Conservation (phyloP, 1,140 invertebrate genomes). For the Polypedilum pembai region DNA sequence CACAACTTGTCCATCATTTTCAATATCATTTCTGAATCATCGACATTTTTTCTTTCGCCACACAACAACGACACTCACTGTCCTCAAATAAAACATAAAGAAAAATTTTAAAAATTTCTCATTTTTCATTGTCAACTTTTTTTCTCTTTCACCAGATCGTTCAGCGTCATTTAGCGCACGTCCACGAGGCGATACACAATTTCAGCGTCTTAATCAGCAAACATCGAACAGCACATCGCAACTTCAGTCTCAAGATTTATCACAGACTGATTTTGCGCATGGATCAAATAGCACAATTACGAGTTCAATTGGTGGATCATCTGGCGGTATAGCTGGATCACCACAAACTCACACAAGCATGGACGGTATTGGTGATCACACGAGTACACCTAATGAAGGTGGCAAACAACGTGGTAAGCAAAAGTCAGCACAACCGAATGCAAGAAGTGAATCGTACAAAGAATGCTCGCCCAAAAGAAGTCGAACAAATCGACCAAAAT, state of each 20-base stretch:
- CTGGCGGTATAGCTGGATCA: neutral
- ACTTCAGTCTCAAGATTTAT: neutral
- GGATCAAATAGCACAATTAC: neutral
- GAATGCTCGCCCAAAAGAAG: constrained; percentile 52
- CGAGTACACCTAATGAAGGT: neutral
- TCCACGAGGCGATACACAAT: neutral
- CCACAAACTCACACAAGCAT: neutral
- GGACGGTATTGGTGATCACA: neutral
- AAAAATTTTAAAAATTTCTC: neutral
- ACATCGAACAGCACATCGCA: constrained; percentile 3
- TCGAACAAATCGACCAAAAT: constrained; percentile 59
- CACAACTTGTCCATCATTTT: no score
- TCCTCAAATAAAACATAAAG: no score
- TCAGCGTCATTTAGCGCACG: constrained; percentile 21
- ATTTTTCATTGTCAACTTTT: neutral
- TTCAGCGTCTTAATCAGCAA: neutral
- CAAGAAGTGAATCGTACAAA: constrained; percentile 39
- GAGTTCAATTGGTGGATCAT: neutral
- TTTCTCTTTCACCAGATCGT: neutral
- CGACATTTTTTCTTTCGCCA: neutral
- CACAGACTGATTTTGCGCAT: neutral
- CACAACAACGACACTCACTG: neutral
- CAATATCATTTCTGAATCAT: no score
- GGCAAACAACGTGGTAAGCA: neutral
- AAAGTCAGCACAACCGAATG: constrained; percentile 11